Conservation (phyloP, 1,140 invertebrate genomes). For the Vanessa atalanta region DNA sequence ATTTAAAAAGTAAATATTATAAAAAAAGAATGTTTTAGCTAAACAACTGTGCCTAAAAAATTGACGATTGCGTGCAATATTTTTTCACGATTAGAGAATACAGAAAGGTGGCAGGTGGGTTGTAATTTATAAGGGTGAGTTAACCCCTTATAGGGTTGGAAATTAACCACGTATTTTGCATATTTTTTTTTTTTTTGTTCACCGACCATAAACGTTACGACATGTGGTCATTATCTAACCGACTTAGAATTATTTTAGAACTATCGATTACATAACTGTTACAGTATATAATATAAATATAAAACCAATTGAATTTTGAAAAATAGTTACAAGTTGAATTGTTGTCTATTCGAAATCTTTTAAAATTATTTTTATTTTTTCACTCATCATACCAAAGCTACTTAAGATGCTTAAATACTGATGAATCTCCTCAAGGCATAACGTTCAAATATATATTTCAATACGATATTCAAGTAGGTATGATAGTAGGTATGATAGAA, state of each 20-base stretch:
- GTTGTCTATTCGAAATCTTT: too few relatives aligned
- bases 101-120: slow-evolving; percentile 54
- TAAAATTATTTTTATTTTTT: too few relatives aligned
- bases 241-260: background rate
- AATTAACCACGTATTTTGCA: slow-evolving; percentile 74
- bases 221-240: slow-evolving; percentile 23
- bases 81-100: slow-evolving; percentile 44
- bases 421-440: too few relatives aligned
- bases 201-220: slow-evolving; percentile 17
- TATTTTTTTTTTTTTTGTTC: slow-evolving; percentile 48
- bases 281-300: background rate
- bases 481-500: too few relatives aligned
- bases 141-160: slow-evolving; percentile 49
- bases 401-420: too few relatives aligned
- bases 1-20: background rate
- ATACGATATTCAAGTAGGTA: too few relatives aligned
- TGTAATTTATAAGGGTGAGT: slow-evolving; percentile 71
- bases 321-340: too few relatives aligned
- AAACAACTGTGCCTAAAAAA: slow-evolving; percentile 22
- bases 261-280: background rate
- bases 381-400: too few relatives aligned
- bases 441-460: too few relatives aligned
- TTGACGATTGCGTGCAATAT: slow-evolving; percentile 41
- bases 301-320: too few relatives aligned
- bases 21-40: background rate